Base-by-base conservation (phyloP, 64 coral and sea anemone species). In the Astreopora myriophthalma region DNA sequence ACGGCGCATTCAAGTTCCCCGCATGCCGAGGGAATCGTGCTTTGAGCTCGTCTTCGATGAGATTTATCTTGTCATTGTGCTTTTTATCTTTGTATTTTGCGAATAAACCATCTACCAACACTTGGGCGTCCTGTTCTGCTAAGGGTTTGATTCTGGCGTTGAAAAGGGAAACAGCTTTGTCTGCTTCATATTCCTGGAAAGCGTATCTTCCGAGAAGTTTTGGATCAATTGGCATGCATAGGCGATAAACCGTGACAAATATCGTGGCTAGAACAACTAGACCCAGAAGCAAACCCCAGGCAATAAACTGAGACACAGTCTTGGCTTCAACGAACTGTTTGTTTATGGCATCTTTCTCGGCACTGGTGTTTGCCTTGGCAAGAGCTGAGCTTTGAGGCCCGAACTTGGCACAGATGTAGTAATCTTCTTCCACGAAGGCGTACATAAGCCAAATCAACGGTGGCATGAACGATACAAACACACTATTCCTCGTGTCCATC, bases 401-500 rank as follows among this genome's bases (percentile, higher is more conserved):
- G 71, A 96, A 78, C 38, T 93, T 85, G 3, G 95, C 90, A 60
- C 95, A 96, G 20, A 90, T 71, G 69, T 86, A 96, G 28, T 89
- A 96, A 51, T 96, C 89, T 17, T 68, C 42, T 77, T 93, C 90
- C 5, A 87, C 91, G 58, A 96, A 96, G 7, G 84, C 86, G 28
- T 93, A 87, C 24, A 96, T 84, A 9, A 96, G 16, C 95, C 95
- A 96, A 27, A 96, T 71, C 1, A 93, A 35, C 20, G 95, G 95
- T 13, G 95, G 91, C 26, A 96, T 39, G 11, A 51, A 89, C 1
- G 95, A 90, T 4, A 96, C 70, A 24, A 92, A 96, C 5, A 96
- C 37, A 34, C 91, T 86, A 3, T 69, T 85, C 10, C 87, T 71
- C 37, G 95, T 71, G 46, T 87, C 93, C 42, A 79, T 64, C 90